phyloP scores from a whole-genome alignment of 2,888 invertebrate species.

The Ormyrus rosae region DNA sequence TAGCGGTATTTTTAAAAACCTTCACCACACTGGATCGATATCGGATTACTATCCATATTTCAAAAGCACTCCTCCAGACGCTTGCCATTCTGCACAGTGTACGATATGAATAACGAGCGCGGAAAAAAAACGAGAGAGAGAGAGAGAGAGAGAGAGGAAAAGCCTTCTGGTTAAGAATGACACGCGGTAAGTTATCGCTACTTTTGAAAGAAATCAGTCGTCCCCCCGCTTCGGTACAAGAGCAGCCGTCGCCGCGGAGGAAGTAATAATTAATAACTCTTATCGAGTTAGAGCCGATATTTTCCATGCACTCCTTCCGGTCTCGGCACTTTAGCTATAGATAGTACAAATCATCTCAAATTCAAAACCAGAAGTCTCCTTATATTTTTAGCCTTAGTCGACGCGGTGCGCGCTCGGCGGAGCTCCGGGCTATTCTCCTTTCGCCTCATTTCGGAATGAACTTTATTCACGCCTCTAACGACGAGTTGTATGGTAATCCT shows the following conservation, averaged over 20 bases:
- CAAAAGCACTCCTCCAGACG: slow-evolving; percentile 46
- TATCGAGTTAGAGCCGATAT: slow-evolving; percentile 51
- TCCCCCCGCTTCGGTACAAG: slow-evolving; percentile 1
- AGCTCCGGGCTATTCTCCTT: slow-evolving; percentile 48
- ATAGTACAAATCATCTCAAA: slow-evolving; percentile 57
- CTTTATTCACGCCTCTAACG: slow-evolving; percentile 55
- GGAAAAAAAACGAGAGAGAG: background rate
- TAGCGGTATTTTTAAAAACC: slow-evolving; percentile 17
- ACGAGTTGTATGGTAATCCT: slow-evolving; percentile 49
- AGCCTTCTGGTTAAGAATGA: slow-evolving; percentile 43
- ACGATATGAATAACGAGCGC: slow-evolving; percentile 50
- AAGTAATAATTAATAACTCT: slow-evolving; percentile 57
- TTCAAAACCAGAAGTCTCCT: slow-evolving; percentile 55
- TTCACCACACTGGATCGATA: slow-evolving; percentile 30
- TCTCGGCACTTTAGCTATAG: slow-evolving; percentile 40
- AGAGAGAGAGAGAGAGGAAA: background rate
- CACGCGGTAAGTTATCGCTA: slow-evolving; percentile 52
- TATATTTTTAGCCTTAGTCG: slow-evolving; percentile 52
- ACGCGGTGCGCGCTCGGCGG: background rate
- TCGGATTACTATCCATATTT: slow-evolving; percentile 49
- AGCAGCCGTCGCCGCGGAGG: slow-evolving; percentile 29
- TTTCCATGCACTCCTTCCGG: slow-evolving; percentile 43
- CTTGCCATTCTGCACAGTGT: slow-evolving; percentile 34
- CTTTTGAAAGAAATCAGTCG: slow-evolving; percentile 56
- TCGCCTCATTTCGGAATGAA: slow-evolving; percentile 43